A percentile compares a stretch with the other conserved stretches of the same genome.
These are phyloP conservation scores for Allygus modestus DNA, from an alignment of 2,888 invertebrate species.

Conservation along the genomic window DNA sequence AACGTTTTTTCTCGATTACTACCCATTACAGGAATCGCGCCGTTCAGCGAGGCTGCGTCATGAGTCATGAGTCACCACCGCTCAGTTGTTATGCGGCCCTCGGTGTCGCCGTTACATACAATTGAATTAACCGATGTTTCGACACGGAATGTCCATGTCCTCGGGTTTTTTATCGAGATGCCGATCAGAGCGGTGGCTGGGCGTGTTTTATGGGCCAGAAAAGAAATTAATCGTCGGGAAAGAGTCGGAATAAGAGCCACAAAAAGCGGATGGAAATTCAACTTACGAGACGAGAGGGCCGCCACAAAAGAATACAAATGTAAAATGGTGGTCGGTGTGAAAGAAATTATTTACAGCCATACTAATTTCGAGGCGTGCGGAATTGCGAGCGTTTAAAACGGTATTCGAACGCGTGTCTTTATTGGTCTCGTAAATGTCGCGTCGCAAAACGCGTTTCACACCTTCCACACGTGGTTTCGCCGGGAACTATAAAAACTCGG, in stretches of 20 bases:
- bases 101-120: background rate
- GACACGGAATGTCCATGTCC: conserved; percentile 1
- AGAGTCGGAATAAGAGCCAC: background rate
- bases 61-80: too few species aligned
- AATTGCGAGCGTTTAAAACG: conserved; percentile 45
- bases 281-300: background rate
- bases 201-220: conserved; percentile 20
- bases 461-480: too few species aligned
- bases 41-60: too few species aligned
- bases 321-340: conserved; percentile 29
- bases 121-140: background rate
- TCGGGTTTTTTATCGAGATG: background rate
- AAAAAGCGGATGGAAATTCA: conserved; percentile 4
- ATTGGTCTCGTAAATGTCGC: conserved; percentile 31
- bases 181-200: background rate
- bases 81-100: too few species aligned
- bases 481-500: background rate
- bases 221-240: conserved; percentile 17
- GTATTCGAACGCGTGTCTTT: conserved; percentile 29
- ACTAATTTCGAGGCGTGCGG: conserved; percentile 42
- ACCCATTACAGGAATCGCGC: too few species aligned
- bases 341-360: conserved; percentile 36
- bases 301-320: conserved; percentile 31
- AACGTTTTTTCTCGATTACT: too few species aligned
- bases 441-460: background rate